These are phyloP conservation scores for Hirtodrosophila alboralis DNA, from an alignment of 2,888 invertebrate genomes.

Conservation along the genomic window DNA sequence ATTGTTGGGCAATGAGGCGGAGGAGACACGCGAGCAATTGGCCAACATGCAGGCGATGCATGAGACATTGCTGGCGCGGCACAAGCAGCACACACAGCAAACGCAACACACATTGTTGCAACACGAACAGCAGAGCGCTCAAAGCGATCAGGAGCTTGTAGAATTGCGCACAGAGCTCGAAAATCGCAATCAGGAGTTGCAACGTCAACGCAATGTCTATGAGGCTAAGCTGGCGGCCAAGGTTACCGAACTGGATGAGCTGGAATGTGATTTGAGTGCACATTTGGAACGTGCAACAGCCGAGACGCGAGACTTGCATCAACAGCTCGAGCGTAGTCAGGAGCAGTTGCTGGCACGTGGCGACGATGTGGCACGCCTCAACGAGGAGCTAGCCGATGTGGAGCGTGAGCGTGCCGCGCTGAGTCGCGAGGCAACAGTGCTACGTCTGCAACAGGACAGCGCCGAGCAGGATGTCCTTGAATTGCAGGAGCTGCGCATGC, in stretches of 20 bases:
- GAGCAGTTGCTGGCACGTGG: slow-evolving; percentile 86
- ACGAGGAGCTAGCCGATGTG: slow-evolving; percentile 84
- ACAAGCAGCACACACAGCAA: slow-evolving; percentile 82
- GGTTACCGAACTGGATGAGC: slow-evolving; percentile 84
- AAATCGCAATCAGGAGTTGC: slow-evolving; percentile 82
- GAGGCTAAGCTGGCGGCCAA: slow-evolving; percentile 83
- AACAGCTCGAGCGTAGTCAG: slow-evolving; percentile 86
- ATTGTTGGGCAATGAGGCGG: slow-evolving; percentile 85
- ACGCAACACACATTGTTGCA: slow-evolving; percentile 82
- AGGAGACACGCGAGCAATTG: slow-evolving; percentile 85
- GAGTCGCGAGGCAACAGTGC: slow-evolving; percentile 79
- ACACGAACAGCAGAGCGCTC: slow-evolving; percentile 75
- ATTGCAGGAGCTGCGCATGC: slow-evolving; percentile 83
- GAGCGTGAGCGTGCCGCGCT: slow-evolving; percentile 79
- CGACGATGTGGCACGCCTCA: background rate
- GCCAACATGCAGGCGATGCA: slow-evolving; percentile 84
- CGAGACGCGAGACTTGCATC: slow-evolving; percentile 84
- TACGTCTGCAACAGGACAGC: slow-evolving; percentile 83
- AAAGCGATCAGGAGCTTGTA: slow-evolving; percentile 82
- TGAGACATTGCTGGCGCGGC: slow-evolving; percentile 83
- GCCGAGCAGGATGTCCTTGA: slow-evolving; percentile 82
- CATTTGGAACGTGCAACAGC: slow-evolving; percentile 80
- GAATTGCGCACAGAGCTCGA: slow-evolving; percentile 79
- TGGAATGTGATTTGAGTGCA: slow-evolving; percentile 85
- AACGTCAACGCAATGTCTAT: slow-evolving; percentile 83